phyloP scores from a whole-genome alignment of 2,888 invertebrate species.

The Hydrotaea cyrtoneurina region DNA sequence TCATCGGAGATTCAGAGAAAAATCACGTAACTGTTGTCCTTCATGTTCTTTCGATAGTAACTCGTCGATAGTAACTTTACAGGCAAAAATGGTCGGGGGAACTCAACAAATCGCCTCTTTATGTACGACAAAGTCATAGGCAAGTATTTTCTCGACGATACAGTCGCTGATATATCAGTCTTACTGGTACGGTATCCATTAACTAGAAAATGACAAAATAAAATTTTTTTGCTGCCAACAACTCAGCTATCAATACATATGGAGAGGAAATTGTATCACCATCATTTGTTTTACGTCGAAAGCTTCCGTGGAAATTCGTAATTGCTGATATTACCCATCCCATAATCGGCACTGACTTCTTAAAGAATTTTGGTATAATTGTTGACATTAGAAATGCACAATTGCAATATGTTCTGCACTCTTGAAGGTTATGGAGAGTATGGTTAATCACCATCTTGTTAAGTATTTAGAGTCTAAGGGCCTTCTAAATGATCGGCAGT shows the following conservation, averaged over 20 bases:
- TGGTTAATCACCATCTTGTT: too few relatives aligned
- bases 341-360: too few relatives aligned
- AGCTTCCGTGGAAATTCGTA: background rate
- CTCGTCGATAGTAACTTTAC: background rate
- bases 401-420: too few relatives aligned
- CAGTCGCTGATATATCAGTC: too few relatives aligned
- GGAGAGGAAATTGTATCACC: background rate
- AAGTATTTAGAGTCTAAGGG: too few relatives aligned
- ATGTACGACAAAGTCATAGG: too few relatives aligned
- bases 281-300: background rate
- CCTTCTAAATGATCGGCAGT: too few relatives aligned
- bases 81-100: background rate
- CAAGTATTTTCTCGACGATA: too few relatives aligned
- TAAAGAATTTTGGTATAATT: background rate
- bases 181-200: too few relatives aligned
- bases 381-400: background rate
- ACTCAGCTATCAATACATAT: background rate
- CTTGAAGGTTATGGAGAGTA: too few relatives aligned
- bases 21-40: background rate
- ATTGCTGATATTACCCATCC: background rate
- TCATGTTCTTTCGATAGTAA: background rate
- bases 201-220: background rate
- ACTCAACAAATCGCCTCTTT: too few relatives aligned
- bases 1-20: background rate
- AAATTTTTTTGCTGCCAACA: background rate